Evolutionary conservation across 2,113 vertebrate species (phyloP).

Genomic region (Gymnogyps californianus): DNA sequence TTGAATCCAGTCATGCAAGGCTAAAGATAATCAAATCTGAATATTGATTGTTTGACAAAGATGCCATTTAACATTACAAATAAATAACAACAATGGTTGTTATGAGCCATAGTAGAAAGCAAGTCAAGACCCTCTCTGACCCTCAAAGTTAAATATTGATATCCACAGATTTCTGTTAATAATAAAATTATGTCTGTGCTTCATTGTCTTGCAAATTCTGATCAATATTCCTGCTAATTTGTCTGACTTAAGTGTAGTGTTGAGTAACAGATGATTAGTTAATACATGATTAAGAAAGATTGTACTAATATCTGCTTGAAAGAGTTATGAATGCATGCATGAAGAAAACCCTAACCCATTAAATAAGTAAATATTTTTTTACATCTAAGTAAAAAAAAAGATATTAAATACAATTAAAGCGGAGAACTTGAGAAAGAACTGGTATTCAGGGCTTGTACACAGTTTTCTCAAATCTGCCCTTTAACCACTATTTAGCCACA

Average conservation of each 20-base stretch:
- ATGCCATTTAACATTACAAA: not conserved
- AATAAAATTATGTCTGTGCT: not conserved
- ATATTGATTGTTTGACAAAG: not conserved
- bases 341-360: not conserved
- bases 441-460: not conserved
- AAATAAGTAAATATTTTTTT: not conserved
- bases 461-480: not conserved
- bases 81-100: not conserved
- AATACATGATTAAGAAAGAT: not conserved
- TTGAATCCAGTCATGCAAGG: not conserved
- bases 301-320: not conserved
- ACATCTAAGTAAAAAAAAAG: not conserved
- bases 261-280: not conserved
- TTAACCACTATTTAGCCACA: not conserved
- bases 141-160: not conserved
- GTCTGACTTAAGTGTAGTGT: not conserved
- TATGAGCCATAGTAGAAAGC: not conserved
- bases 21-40: not conserved
- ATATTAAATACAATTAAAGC: not conserved
- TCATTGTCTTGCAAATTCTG: not conserved
- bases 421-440: not conserved
- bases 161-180: not conserved
- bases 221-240: not conserved
- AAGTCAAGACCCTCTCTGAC: not conserved
- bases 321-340: not conserved